Conservation (phyloP, 2,888 invertebrate genomes). For the Leptopilina syphax region DNA sequence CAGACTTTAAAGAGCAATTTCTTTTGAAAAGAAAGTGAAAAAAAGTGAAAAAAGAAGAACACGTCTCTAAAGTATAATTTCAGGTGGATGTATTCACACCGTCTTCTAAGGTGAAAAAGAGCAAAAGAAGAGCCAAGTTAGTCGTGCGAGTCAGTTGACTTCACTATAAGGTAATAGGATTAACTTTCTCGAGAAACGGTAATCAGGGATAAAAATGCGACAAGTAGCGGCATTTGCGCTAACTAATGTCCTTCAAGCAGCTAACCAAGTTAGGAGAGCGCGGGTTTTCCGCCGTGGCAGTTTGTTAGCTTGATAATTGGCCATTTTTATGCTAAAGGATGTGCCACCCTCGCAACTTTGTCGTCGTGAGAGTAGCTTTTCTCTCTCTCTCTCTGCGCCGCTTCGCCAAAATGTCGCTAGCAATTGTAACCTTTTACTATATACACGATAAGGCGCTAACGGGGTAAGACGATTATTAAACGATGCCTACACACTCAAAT, state of each 20-base stretch:
- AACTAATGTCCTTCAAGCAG: conserved; percentile 73
- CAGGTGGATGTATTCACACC: conserved; percentile 22
- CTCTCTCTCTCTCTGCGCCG: conserved; percentile 37
- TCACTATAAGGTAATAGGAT: conserved; percentile 48
- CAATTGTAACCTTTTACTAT: conserved; percentile 38
- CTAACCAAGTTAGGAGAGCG: conserved; percentile 65
- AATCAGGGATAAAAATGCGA: conserved; percentile 74
- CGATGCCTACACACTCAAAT: conserved; percentile 1
- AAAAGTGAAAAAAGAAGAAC: neutral
- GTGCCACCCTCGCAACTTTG: conserved; percentile 45
- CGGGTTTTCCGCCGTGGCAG: conserved; percentile 54
- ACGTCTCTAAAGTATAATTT: conserved; percentile 27
- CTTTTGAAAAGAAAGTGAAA: neutral
- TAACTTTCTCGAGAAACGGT: conserved; percentile 65
- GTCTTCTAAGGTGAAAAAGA: conserved; percentile 35
- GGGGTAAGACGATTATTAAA: conserved; percentile 61
- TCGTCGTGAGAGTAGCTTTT: conserved; percentile 21
- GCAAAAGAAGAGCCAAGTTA: conserved; percentile 46
- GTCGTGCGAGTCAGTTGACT: conserved; percentile 45
- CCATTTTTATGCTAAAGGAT: conserved; percentile 73
- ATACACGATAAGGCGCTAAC: conserved; percentile 61
- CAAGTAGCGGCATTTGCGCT: conserved; percentile 72
- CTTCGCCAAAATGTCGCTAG: conserved; percentile 44
- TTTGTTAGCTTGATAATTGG: conserved; percentile 72
- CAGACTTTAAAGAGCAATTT: conserved; percentile 30